These are phyloP conservation scores for Arctocebus calabarensis DNA, from an alignment of 2,797 vertebrate species.

Conservation along the genomic window DNA sequence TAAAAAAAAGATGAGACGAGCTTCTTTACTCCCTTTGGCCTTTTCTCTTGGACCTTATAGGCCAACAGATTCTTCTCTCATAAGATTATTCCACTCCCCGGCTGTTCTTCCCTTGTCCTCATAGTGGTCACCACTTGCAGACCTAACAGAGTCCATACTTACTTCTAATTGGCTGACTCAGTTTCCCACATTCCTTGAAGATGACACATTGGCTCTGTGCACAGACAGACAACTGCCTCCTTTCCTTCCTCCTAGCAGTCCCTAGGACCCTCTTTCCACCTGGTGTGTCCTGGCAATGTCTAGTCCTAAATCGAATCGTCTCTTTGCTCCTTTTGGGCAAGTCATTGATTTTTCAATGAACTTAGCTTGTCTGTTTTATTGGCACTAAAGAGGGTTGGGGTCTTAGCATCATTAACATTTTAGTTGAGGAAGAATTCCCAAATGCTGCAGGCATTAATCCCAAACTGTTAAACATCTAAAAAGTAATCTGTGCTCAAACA, in stretches of 20 bases:
- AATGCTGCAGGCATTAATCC: conserved; percentile 51
- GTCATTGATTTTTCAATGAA: conserved; percentile 70
- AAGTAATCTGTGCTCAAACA: conserved; percentile 70
- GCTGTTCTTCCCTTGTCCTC: not conserved
- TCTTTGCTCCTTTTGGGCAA: conserved; percentile 72
- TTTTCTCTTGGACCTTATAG: not conserved
- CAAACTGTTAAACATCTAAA: conserved; percentile 66
- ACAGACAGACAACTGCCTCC: not conserved
- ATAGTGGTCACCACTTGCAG: not conserved
- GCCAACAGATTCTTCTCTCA: not conserved
- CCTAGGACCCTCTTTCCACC: not conserved
- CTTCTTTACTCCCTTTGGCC: not conserved
- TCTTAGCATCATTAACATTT: conserved; percentile 76
- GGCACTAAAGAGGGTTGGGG: conserved; percentile 61
- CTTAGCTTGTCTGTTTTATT: conserved; percentile 65
- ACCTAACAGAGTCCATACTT: not conserved
- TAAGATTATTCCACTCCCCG: not conserved
- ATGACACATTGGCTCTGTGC: not conserved
- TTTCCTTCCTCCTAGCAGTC: not conserved
- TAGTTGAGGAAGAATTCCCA: conserved; percentile 69
- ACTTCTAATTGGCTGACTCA: not conserved
- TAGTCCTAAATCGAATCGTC: not conserved
- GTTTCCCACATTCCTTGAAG: conserved; percentile 4
- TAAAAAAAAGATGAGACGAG: conserved; percentile 32
- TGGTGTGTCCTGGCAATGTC: not conserved